Base-by-base conservation (phyloP, 1,140 invertebrate genomes). In the Carposina sasakii region DNA sequence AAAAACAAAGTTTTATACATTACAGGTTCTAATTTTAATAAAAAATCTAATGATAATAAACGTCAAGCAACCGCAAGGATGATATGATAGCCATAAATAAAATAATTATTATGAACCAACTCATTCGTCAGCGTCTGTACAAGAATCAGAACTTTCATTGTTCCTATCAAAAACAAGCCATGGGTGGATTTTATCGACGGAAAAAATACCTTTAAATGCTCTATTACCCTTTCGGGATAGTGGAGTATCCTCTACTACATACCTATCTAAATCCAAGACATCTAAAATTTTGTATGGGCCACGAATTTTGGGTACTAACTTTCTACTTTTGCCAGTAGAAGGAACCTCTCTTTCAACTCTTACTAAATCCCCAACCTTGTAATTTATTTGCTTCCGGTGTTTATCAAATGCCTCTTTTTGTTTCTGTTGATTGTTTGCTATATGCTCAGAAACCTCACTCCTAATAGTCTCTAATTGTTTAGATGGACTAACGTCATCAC, bases 281-380 rank as follows among this genome's bases (percentile, higher is more conserved):
- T 51, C 54, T 22, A 10, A 33, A 10, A 62, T 34, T 10, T 47
- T n/a, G 22, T 54, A 58, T 6, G 55, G 51, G 1, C 59, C 51
- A 17, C 41, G 50, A 13, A 36, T 51, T 45, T 58, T 54, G 8
- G 43, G 48, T 2, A 62, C 4, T 16, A 62, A 33, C 41, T 62
- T 62, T 49, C 15, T 28, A n/a, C 24, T 30, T 44, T 44, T 2
- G n/a, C 42, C 42, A 20, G 4, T 19, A 28, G 19, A 2, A 15
- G 42, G 15, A 6, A 44, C 20, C 15, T 44, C 17, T 19, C 42
- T 28, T 31, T 44, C 42, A 6, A 44, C 24, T 44, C 42, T 19
- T 2, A 44, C 42, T 31, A 44, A 13, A 30, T 44, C 42, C 3
- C 42, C 42, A 2, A 23, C 42, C 10, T 31, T 15, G 16, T 17